Evolutionary conservation across 2,797 vertebrate species (phyloP).

Genomic region (Lophius americanus): DNA sequence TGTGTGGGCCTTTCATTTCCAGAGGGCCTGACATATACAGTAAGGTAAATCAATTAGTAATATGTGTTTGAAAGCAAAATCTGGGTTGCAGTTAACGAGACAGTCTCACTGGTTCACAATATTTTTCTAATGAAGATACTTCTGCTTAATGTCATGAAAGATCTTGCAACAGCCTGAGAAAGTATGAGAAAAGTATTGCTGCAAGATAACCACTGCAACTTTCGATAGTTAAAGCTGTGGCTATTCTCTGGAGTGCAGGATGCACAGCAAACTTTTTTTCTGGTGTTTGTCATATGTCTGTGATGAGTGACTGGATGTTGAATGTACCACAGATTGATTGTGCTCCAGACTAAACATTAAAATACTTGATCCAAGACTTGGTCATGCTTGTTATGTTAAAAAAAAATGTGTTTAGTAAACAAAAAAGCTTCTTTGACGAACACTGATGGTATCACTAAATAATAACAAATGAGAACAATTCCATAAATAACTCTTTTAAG

Average conservation of each 20-base stretch:
- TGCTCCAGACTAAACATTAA: no score
- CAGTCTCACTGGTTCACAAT: neutral
- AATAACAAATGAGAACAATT: no score
- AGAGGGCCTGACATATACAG: slow-evolving; percentile 64
- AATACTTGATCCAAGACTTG: no score
- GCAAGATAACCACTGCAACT: neutral
- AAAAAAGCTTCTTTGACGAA: no score
- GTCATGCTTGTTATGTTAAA: no score
- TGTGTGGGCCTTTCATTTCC: slow-evolving; percentile 56
- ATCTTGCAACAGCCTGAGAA: slow-evolving; percentile 4
- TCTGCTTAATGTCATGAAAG: neutral
- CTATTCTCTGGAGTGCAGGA: neutral
- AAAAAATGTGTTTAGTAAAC: no score
- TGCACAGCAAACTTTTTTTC: neutral
- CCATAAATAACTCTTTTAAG: no score
- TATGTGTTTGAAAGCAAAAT: neutral
- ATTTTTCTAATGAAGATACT: neutral
- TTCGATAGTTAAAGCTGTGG: neutral
- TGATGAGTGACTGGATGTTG: neutral
- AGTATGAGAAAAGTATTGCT: neutral
- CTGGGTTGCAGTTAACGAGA: neutral
- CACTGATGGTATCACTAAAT: no score
- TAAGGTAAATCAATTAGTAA: neutral
- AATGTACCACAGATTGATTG: neutral
- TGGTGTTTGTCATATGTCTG: neutral